These are phyloP conservation scores for Valencia hispanica DNA, from an alignment of 2,797 vertebrate species.

Conservation along the genomic window DNA sequence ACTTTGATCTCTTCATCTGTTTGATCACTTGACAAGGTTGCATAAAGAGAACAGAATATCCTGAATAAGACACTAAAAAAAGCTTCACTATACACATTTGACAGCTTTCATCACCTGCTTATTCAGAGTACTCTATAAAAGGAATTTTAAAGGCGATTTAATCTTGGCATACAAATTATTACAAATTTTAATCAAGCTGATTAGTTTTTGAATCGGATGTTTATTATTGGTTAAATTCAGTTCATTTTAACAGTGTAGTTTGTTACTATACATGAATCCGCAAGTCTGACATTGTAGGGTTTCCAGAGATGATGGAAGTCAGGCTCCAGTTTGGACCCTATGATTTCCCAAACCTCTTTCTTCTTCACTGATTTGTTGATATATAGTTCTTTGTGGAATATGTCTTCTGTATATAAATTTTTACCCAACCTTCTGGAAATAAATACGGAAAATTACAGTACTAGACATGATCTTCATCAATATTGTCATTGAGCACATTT, in stretches of 20 bases:
- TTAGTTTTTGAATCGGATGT: background rate
- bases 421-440: background rate
- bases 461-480: background rate
- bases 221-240: background rate
- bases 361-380: background rate
- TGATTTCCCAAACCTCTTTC: background rate
- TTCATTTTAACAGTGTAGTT: background rate
- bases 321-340: background rate
- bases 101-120: background rate
- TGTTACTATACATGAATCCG: background rate
- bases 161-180: background rate
- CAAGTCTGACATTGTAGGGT: background rate
- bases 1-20: constrained; percentile 6
- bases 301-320: background rate
- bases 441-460: background rate
- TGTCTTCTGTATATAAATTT: background rate
- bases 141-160: background rate
- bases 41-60: background rate
- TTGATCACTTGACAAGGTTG: background rate
- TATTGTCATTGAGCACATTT: background rate
- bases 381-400: background rate
- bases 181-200: no score
- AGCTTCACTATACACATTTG: background rate
- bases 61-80: background rate
- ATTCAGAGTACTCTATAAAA: background rate